Conservation (phyloP, 2,797 vertebrate genomes). For the Muscicapa striata region DNA sequence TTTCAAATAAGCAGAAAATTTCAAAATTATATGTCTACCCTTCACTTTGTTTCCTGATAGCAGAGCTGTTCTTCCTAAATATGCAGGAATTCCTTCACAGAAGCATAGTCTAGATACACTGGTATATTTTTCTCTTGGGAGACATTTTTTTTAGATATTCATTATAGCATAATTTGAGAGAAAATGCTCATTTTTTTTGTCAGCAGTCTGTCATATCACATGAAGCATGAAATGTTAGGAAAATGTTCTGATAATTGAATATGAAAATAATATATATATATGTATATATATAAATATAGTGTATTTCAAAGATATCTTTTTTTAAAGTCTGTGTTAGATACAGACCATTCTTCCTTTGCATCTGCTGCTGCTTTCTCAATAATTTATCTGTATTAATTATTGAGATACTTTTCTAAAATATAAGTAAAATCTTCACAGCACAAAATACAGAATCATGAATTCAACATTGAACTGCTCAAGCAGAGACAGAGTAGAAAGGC, state of each 20-base stretch:
- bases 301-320: neutral
- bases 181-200: neutral
- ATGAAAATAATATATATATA: neutral
- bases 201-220: neutral
- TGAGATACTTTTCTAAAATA: neutral
- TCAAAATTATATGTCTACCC: neutral
- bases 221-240: neutral
- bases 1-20: conserved; percentile 12
- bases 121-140: neutral
- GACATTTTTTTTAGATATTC: neutral
- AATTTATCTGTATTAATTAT: conserved; percentile 63
- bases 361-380: conserved; percentile 33
- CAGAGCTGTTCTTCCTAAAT: neutral
- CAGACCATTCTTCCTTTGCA: neutral
- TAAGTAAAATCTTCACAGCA: conserved; percentile 10
- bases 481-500: neutral
- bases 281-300: neutral
- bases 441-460: neutral
- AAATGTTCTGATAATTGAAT: neutral
- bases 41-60: neutral
- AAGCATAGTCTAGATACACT: neutral
- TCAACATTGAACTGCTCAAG: neutral
- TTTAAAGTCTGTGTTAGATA: neutral
- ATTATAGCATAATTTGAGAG: neutral
- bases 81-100: neutral